These are phyloP conservation scores for Psittacula derbiana DNA, from an alignment of 2,797 vertebrate species.

Conservation along the genomic window DNA sequence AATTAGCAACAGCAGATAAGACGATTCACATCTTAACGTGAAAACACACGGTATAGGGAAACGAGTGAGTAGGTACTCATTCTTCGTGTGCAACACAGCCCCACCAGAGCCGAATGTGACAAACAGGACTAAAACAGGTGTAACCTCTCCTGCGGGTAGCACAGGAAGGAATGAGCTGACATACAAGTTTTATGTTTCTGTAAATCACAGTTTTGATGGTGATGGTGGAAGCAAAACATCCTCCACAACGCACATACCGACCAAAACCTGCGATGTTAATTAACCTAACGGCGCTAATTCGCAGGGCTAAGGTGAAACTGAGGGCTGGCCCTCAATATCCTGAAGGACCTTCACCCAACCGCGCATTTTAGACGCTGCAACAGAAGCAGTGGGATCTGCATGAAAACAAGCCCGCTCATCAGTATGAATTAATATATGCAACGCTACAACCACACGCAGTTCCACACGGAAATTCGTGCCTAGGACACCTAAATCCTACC, in stretches of 20 bases:
- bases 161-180: background rate
- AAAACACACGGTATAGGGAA: background rate
- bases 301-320: rapidly evolving
- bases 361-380: background rate
- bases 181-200: background rate
- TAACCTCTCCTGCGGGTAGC: background rate
- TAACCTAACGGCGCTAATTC: rapidly evolving
- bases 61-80: background rate
- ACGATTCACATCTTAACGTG: background rate
- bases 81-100: background rate
- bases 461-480: background rate
- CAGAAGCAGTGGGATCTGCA: background rate
- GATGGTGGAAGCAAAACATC: background rate
- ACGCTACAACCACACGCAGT: background rate
- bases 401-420: background rate
- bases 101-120: background rate
- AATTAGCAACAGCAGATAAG: background rate
- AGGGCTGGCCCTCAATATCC: background rate
- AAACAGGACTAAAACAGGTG: background rate
- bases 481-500: background rate
- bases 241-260: background rate
- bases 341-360: background rate
- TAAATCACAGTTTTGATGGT: background rate
- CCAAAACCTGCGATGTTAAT: background rate
- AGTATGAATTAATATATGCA: background rate